Percentiles rank a stretch among this genome's conserved stretches.
Conservation (phyloP, 2,888 invertebrate species). For the Tortricodes alternella region DNA sequence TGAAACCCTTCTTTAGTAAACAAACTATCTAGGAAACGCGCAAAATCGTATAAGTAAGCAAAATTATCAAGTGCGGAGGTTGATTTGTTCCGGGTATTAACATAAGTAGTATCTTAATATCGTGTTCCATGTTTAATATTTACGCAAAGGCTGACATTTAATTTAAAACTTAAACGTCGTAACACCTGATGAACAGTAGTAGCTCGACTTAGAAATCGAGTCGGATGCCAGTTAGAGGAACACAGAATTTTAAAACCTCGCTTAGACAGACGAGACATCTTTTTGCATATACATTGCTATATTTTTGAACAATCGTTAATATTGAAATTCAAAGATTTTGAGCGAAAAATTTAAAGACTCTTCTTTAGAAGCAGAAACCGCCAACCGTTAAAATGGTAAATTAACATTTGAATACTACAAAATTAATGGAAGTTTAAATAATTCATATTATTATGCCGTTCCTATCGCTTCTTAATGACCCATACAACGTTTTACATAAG, state of each 20-base stretch:
- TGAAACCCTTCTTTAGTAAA: not conserved
- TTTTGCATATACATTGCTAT: too few relatives aligned
- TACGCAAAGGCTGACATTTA: too few relatives aligned
- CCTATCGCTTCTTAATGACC: slow-evolving; percentile 1
- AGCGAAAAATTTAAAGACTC: slow-evolving; percentile 1
- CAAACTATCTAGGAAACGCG: not conserved
- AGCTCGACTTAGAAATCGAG: too few relatives aligned
- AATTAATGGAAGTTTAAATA: slow-evolving; percentile 21
- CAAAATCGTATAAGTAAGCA: not conserved
- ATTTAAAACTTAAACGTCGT: too few relatives aligned
- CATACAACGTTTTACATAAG: slow-evolving; percentile 16
- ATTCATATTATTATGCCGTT: slow-evolving; percentile 1
- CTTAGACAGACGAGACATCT: too few relatives aligned
- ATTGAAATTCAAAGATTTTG: not conserved
- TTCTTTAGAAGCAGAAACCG: slow-evolving; percentile 2
- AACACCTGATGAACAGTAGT: too few relatives aligned
- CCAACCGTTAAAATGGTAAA: slow-evolving; percentile 16
- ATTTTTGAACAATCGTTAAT: too few relatives aligned
- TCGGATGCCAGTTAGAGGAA: too few relatives aligned
- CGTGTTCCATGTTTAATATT: too few relatives aligned
- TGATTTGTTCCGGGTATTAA: too few relatives aligned
- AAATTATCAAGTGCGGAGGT: not conserved
- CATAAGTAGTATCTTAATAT: too few relatives aligned
- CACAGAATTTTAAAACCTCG: too few relatives aligned
- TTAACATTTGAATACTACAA: slow-evolving; percentile 17